Evolutionary conservation across 2,797 vertebrate species (phyloP), one percentile per base, ranked within the genome.

Genomic region (Rhinichthys osculus): DNA sequence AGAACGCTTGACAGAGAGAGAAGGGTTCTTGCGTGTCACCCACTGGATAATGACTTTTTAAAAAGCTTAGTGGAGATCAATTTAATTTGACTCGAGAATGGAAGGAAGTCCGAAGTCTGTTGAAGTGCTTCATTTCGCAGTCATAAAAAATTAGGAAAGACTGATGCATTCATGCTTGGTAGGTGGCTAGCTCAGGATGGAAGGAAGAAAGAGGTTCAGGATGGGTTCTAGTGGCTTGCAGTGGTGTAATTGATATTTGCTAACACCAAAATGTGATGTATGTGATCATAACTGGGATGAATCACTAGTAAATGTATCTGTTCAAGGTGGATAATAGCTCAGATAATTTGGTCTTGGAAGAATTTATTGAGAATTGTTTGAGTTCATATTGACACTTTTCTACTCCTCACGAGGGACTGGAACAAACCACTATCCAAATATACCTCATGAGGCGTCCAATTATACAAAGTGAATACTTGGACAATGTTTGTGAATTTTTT

Each of bases 11-110:
- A 33, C 13, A n/a, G 54, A 72, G 42, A 78, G 57, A 85, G 38
- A 76, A 2, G n/a, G 52, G 82, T 62, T 78, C 81, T 83, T 69
- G 62, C 2, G 4, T 69, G 35, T 69, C 19, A 7, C 6, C 47
- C 47, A 42, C 33, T 84, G 73, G 17, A 78, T 77, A 84, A 78
- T 84, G 73, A 69, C 47, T 84, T 84, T 62, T 21, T 57, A 78
- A 76, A 50, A 69, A 84, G 13, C 11, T 42, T 66, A 11, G 59
- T 66, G 40, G 54, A 77, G 57, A 67, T 78, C 30, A 54, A 14
- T 78, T 77, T 69, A 69, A 77, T 69, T 69, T 30, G 17, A 54
- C 44, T 62, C 16, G 2, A 78, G 54, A 59, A 59, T 17, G 52
- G 16, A 62, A 42, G 35, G 54, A 74, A 8, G 33, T 47, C 57